A percentile compares a stretch with the other conserved stretches of the same genome.
These are phyloP conservation scores for Frieseomelitta varia DNA, from an alignment of 1,140 invertebrate species.

Conservation along the genomic window DNA sequence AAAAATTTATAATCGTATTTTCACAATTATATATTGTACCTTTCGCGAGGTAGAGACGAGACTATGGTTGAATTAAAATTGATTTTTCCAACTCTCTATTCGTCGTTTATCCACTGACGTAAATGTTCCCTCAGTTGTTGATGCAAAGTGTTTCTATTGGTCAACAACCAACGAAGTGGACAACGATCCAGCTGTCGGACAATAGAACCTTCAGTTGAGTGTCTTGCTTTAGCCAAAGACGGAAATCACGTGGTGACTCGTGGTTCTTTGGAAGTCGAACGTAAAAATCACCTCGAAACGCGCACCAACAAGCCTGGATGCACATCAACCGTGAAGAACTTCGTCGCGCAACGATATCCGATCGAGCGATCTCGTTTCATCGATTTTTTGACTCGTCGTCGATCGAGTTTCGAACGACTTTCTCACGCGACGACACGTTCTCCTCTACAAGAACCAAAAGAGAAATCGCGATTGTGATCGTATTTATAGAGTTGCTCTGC, in stretches of 20 bases:
- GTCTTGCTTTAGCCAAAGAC: too few species aligned
- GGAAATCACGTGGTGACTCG: background rate
- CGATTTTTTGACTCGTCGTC: conserved; percentile 19
- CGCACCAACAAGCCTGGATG: background rate
- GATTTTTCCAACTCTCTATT: background rate
- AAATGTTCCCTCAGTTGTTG: background rate
- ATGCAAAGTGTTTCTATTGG: background rate
- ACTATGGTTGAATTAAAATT: background rate
- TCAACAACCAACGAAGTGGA: background rate
- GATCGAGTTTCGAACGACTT: conserved; percentile 28
- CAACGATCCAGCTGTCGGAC: background rate
- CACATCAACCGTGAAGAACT: conserved; percentile 22
- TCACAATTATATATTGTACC: background rate
- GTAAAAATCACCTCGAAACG: conserved; percentile 4
- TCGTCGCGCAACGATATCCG: conserved; percentile 23
- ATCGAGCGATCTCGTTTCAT: conserved; percentile 29
- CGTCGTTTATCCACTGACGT: background rate
- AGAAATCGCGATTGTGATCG: conserved; percentile 37
- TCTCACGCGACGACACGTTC: conserved; percentile 33
- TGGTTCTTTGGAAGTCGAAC: background rate
- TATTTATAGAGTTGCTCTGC: conserved; percentile 16
- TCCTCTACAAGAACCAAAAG: background rate
- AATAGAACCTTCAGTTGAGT: too few species aligned
- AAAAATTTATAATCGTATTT: background rate
- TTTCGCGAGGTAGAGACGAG: too few species aligned